Base-by-base conservation (phyloP, 1,140 invertebrate species). In the Colletes gigas region DNA sequence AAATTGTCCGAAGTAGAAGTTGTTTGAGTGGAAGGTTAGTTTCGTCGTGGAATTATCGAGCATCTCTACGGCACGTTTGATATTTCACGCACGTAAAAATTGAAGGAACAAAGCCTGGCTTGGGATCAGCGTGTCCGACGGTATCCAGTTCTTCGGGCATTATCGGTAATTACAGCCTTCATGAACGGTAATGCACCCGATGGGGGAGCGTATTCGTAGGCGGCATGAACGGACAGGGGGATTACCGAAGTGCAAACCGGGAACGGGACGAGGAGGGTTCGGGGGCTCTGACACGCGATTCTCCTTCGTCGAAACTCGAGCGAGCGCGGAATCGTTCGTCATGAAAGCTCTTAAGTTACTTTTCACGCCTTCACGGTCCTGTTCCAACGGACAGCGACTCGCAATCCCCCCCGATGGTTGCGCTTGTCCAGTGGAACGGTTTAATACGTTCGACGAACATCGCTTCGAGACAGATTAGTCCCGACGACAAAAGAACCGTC, bases 131-230 rank as follows among this genome's bases (percentile, higher is more conserved):
- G 65, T 50, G 65, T 44, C 70, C 77, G 80, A 72, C 70, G 82
- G 66, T 81, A 86, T 89, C 84, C 80, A 74, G 70, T 82, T 88
- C 81, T 78, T 82, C 79, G 77, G 67, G 74, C 71, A 84, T 87
- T 89, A 88, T 85, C 86, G 81, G 75, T 89, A 88, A 89, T 89
- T 89, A 87, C 69, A 82, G 81, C 70, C 80, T 84, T 89, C 82
- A 79, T 73, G 87, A 83, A 84, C 66, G 70, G 81, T 85, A 87
- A 88, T 82, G 79, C 73, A 83, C 71, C 63, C 72, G 78, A 85
- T 77, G 85, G 57, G 76, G 30, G 60, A 78, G 78, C 71, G 75
- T 68, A 66, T 62, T 84, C 71, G 86, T 75, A 74, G 76, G 68
- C 69, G 39, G 75, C 81, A 81, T 66, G 65, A 66, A 62, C 57